A percentile compares a stretch with the other conserved stretches of the same genome.
phyloP scores from a whole-genome alignment of 2,113 vertebrate species.

The Dipodomys stephensi region DNA sequence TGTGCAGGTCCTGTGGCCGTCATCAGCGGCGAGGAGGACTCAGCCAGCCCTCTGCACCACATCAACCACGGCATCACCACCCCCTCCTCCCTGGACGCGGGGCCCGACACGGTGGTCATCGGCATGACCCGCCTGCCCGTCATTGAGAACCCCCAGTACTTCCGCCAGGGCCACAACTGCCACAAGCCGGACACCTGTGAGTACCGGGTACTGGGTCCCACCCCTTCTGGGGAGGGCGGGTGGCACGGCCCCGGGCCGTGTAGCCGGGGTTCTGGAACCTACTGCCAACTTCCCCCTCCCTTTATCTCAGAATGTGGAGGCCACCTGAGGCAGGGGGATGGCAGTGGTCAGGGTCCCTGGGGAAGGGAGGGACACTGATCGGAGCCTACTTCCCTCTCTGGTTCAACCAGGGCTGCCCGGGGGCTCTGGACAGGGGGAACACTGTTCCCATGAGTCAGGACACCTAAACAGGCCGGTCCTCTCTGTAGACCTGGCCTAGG shows the following conservation, averaged over 20 bases:
- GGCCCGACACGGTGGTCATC: slow-evolving; percentile 96
- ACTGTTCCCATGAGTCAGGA: background rate
- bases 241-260: background rate
- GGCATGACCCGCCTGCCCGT: slow-evolving; percentile 98
- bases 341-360: background rate
- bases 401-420: background rate
- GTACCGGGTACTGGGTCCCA: slow-evolving; percentile 75
- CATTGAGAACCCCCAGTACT: slow-evolving; percentile 98
- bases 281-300: slow-evolving; percentile 53
- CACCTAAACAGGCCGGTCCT: background rate
- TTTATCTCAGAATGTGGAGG: slow-evolving; percentile 18
- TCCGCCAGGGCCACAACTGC: slow-evolving; percentile 97
- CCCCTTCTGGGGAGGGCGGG: slow-evolving; percentile 42
- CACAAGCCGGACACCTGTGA: slow-evolving; percentile 98
- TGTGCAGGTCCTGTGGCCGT: slow-evolving; percentile 95
- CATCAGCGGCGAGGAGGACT: slow-evolving; percentile 98
- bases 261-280: slow-evolving; percentile 55
- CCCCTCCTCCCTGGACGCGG: slow-evolving; percentile 93
- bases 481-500: background rate
- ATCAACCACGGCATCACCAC: slow-evolving; percentile 98
- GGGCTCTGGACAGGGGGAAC: background rate
- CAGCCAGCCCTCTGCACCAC: slow-evolving; percentile 97
- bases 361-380: background rate
- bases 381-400: background rate
- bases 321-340: background rate